A percentile compares a stretch with the other conserved stretches of the same genome.
These are phyloP conservation scores for Diarsia mendica DNA, from an alignment of 2,888 invertebrate species.

Conservation along the genomic window DNA sequence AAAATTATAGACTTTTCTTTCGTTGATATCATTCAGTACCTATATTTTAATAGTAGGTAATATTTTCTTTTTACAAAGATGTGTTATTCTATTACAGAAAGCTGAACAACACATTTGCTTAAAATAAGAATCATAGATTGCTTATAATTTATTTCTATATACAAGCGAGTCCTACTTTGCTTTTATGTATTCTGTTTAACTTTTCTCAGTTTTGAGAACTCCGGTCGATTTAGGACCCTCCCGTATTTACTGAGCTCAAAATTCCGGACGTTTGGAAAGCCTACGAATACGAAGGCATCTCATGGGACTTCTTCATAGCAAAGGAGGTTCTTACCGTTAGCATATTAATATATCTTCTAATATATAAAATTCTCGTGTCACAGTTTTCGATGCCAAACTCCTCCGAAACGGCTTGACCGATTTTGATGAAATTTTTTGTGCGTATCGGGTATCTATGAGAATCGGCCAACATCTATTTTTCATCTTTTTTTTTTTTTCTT, in stretches of 20 bases:
- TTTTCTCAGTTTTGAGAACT: not conserved
- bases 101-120: not conserved
- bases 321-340: not conserved
- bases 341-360: conserved; percentile 19
- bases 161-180: not conserved
- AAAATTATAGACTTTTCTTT: not conserved
- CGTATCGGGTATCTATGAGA: no score
- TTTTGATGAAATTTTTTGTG: no score
- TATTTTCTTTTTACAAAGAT: not conserved
- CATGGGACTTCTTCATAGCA: not conserved
- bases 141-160: not conserved
- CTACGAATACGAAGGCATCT: not conserved
- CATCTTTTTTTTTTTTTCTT: no score
- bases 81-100: not conserved
- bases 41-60: not conserved
- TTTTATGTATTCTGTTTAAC: not conserved
- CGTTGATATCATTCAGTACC: not conserved
- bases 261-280: not conserved
- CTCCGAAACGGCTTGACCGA: no score
- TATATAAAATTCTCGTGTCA: no score
- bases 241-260: not conserved
- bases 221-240: not conserved
- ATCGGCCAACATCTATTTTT: no score
- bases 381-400: no score
- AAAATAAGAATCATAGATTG: not conserved